Base-by-base conservation (phyloP, 2,797 vertebrate genomes). In the Dendrocincla tyrannina region DNA sequence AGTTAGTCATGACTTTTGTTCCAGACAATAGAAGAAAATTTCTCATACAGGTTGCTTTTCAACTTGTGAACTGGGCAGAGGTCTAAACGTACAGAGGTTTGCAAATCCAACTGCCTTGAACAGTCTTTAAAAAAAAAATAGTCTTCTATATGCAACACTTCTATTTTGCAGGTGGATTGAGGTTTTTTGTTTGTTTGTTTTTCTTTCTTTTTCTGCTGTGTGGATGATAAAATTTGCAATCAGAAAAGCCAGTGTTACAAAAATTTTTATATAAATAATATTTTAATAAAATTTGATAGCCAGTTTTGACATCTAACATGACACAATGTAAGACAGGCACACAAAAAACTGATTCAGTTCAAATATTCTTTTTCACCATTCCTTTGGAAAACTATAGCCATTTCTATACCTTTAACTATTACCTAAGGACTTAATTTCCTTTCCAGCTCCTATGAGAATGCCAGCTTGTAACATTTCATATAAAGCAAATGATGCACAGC, bases 151-250 rank as follows among this genome's bases (percentile, higher is more conserved):
- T 3, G 0, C 17, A 59, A 27, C 28, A 33, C 2, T 84, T 70
- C 19, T 41, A 22, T 42, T 86, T 88, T 37, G 4, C 8, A 52
- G 17, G 22, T 37, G 2, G 20, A 17, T 44, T 35, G 1, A 11
- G 11, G 1, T 3, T 23, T 28, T 22, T 13, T 17, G 9, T 32
- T 4, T 17, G 1, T 25, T 56, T 60, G 10, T 2, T 33, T 67
- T 33, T 30, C 6, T 32, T 28, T 55, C 2, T 13, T 19, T 33
- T 55, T 5, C 0, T 0, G 3, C 6, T 18, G 0, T 55, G 7
- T 86, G 52, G 16, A 32, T 59, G 46, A 59, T 30, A 68, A 42
- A 15, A 44, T 3, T 32, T 85, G 6, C 5, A 69, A 76, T 62
- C 9, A 91, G 23, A 89, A 73, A 77, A 69, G 3, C 0, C 6